These are phyloP conservation scores for Heliconius aoede DNA, from an alignment of 2,888 invertebrate species.

Conservation along the genomic window DNA sequence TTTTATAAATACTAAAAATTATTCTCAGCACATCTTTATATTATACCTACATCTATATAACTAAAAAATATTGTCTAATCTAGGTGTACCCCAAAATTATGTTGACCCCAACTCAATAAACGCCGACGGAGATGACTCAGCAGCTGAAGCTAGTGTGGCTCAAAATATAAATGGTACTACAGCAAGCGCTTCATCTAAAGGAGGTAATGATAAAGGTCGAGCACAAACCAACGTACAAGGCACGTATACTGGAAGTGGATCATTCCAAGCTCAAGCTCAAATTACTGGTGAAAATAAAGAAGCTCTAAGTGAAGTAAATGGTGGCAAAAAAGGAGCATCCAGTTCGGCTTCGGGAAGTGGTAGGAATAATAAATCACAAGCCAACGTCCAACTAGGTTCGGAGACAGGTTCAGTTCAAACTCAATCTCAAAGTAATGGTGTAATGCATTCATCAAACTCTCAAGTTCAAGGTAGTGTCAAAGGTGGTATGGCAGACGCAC, in stretches of 20 bases:
- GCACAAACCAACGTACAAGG: constrained; percentile 93
- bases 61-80: constrained; percentile 45
- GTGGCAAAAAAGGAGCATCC: constrained; percentile 88
- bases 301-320: constrained; percentile 87
- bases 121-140: constrained; percentile 87
- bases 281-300: constrained; percentile 89
- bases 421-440: constrained; percentile 89
- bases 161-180: constrained; percentile 85
- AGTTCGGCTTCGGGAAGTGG: constrained; percentile 90
- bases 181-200: constrained; percentile 90
- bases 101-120: constrained; percentile 67
- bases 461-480: constrained; percentile 92
- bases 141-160: constrained; percentile 87
- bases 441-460: constrained; percentile 89
- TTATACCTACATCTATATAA: too few species aligned
- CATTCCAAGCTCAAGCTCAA: constrained; percentile 92
- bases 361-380: constrained; percentile 89
- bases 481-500: constrained; percentile 93
- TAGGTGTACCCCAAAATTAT: constrained; percentile 71
- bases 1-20: too few species aligned
- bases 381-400: constrained; percentile 89
- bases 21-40: background rate
- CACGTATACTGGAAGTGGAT: constrained; percentile 89
- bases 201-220: constrained; percentile 88
- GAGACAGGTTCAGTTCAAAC: constrained; percentile 90